Percentiles rank a stretch among this genome's conserved stretches.
Evolutionary conservation across 2,888 invertebrate species (phyloP).

Genomic region (Drosophila greeni): DNA sequence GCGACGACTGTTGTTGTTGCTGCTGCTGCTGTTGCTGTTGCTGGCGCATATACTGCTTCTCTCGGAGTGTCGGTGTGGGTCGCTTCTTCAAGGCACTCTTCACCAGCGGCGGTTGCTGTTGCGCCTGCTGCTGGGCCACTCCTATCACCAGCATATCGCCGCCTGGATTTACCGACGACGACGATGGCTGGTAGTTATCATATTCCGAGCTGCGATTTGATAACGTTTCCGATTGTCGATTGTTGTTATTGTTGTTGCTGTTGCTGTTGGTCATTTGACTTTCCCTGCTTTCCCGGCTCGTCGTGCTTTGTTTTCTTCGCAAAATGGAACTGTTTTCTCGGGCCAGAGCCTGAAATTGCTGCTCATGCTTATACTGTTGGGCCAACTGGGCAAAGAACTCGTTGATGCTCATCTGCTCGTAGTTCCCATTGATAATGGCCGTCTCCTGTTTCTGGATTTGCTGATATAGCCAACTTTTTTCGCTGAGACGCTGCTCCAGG

Average conservation of each 20-base stretch:
- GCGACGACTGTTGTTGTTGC: slow-evolving; percentile 35
- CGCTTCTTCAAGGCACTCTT: slow-evolving; percentile 73
- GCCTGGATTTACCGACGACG: slow-evolving; percentile 24
- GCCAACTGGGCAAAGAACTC: slow-evolving; percentile 72
- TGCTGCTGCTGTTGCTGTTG: slow-evolving; percentile 52
- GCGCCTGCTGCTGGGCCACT: slow-evolving; percentile 62
- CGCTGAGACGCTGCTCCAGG: slow-evolving; percentile 76
- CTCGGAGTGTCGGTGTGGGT: slow-evolving; percentile 62
- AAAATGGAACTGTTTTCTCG: slow-evolving; percentile 63
- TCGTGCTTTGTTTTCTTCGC: slow-evolving; percentile 71
- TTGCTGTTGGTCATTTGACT: slow-evolving; percentile 40
- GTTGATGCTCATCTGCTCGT: slow-evolving; percentile 74
- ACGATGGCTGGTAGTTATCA: slow-evolving; percentile 70
- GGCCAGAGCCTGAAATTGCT: slow-evolving; percentile 48
- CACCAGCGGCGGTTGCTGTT: slow-evolving; percentile 68
- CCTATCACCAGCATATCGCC: slow-evolving; percentile 68
- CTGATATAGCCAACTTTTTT: slow-evolving; percentile 77
- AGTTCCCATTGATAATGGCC: slow-evolving; percentile 76
- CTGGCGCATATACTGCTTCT: slow-evolving; percentile 47
- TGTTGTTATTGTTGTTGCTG: slow-evolving; percentile 39
- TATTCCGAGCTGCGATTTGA: slow-evolving; percentile 76
- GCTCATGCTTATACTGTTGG: slow-evolving; percentile 72
- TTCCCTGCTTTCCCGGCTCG: slow-evolving; percentile 62
- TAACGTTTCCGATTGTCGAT: slow-evolving; percentile 71
- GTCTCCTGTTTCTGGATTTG: slow-evolving; percentile 78